Conservation (phyloP, 2,797 vertebrate species). For the Chelon labrosus region DNA sequence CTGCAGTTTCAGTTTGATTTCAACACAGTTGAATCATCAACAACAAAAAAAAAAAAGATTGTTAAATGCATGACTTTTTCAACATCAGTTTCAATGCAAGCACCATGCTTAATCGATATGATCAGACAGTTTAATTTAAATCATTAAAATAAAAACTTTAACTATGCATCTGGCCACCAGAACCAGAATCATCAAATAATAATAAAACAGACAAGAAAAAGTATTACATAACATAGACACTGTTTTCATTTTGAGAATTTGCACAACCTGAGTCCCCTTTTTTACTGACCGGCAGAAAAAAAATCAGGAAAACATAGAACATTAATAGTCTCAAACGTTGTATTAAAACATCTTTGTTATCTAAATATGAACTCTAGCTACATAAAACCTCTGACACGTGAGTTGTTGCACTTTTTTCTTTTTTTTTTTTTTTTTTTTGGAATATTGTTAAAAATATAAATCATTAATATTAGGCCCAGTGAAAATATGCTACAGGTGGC, state of each 20-base stretch:
- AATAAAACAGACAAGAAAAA: conserved; percentile 84
- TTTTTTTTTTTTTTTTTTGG: conserved; percentile 25
- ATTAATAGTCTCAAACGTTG: conserved; percentile 71
- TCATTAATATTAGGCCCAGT: conserved; percentile 38
- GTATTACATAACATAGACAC: conserved; percentile 84
- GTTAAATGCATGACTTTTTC: conserved; percentile 95
- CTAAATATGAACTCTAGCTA: conserved; percentile 71
- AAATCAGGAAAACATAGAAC: conserved; percentile 86
- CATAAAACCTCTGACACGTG: conserved; percentile 71
- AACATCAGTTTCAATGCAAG: conserved; percentile 99
- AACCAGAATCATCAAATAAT: conserved; percentile 95
- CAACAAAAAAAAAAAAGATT: conserved; percentile 94
- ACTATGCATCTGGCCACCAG: conserved; percentile 99
- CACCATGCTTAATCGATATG: conserved; percentile 99
- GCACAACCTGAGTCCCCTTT: conserved; percentile 95
- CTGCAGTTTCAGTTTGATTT: conserved; percentile 95
- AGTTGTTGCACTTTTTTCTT: conserved; percentile 38
- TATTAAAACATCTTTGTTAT: conserved; percentile 76
- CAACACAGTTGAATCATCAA: conserved; percentile 99
- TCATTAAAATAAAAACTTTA: conserved; percentile 94
- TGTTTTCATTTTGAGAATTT: conserved; percentile 97
- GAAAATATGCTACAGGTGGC: conserved; percentile 67
- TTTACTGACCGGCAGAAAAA: conserved; percentile 98
- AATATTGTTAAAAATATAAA: conserved; percentile 61
- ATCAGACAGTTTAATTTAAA: conserved; percentile 99